Conservation (phyloP, 2,888 invertebrate species). For the Zygaena filipendulae region DNA sequence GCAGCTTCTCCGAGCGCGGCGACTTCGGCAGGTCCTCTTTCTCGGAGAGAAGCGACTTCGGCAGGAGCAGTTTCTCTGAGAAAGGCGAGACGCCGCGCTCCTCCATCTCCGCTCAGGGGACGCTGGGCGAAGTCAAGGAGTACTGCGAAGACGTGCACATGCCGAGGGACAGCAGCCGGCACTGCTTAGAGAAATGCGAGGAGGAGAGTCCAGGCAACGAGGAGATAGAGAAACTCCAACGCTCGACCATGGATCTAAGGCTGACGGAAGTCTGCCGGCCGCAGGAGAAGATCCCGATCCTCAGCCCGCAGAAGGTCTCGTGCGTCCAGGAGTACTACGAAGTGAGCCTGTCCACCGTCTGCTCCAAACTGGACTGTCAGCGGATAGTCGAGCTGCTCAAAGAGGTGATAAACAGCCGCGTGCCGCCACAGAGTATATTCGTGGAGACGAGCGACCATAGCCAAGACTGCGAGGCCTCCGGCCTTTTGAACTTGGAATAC, state of each 20-base stretch:
- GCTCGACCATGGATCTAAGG: slow-evolving; percentile 54
- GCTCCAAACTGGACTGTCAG: slow-evolving; percentile 81
- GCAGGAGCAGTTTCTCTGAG: slow-evolving; percentile 52
- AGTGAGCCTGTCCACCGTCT: slow-evolving; percentile 81
- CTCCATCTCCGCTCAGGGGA: slow-evolving; percentile 55
- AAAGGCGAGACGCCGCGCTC: slow-evolving; percentile 56
- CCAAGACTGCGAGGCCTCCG: slow-evolving; percentile 40
- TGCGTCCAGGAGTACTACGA: slow-evolving; percentile 70
- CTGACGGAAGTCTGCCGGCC: slow-evolving; percentile 48
- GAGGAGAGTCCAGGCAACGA: slow-evolving; percentile 31
- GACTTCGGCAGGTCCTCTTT: slow-evolving; percentile 52
- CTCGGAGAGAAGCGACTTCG: slow-evolving; percentile 68
- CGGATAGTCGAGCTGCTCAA: slow-evolving; percentile 84
- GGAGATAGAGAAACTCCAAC: slow-evolving; percentile 49
- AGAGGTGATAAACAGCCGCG: slow-evolving; percentile 80
- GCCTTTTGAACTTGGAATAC: slow-evolving; percentile 75
- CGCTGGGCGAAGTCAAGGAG: slow-evolving; percentile 51
- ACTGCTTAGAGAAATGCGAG: slow-evolving; percentile 39
- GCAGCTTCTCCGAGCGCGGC: slow-evolving; percentile 56
- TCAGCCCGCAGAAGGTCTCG: slow-evolving; percentile 49
- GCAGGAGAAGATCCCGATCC: slow-evolving; percentile 42
- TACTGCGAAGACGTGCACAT: slow-evolving; percentile 49
- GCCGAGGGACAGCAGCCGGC: slow-evolving; percentile 39
- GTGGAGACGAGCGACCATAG: slow-evolving; percentile 49
- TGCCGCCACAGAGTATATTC: slow-evolving; percentile 73